A percentile compares a stretch with the other conserved stretches of the same genome.
Evolutionary conservation across 1,140 invertebrate genomes (phyloP).

Genomic region (Caenorhabditis latens): DNA sequence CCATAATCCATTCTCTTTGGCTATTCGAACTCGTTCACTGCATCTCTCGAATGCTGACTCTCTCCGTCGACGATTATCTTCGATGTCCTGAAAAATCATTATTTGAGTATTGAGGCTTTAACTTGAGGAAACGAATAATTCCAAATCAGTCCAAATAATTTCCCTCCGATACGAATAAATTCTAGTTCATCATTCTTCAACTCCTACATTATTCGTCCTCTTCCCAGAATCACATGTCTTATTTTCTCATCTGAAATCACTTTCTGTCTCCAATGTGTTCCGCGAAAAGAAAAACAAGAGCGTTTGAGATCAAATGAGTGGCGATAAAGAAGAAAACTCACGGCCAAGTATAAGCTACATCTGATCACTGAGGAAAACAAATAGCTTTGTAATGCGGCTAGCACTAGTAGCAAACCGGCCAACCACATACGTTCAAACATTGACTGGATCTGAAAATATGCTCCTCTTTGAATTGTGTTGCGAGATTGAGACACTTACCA

Average conservation of each 20-base stretch:
- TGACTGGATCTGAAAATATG: slow-evolving; percentile 69
- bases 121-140: too few relatives aligned
- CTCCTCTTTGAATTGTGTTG: neutral
- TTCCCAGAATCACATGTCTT: neutral
- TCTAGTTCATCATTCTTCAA: too few relatives aligned
- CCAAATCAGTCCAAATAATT: too few relatives aligned
- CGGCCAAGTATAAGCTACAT: slow-evolving; percentile 73
- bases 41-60: slow-evolving; percentile 60
- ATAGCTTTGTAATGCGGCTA: slow-evolving; percentile 75
- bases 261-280: neutral
- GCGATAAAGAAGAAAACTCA: slow-evolving; percentile 57
- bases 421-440: slow-evolving; percentile 76
- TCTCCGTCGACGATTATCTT: slow-evolving; percentile 53
- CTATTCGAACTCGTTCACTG: slow-evolving; percentile 70
- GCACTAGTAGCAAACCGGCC: slow-evolving; percentile 70
- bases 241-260: slow-evolving; percentile 30
- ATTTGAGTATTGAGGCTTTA: neutral
- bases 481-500: slow-evolving; percentile 52
- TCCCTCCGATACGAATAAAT: too few relatives aligned
- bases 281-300: slow-evolving; percentile 20
- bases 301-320: slow-evolving; percentile 31
- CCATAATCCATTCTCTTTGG: slow-evolving; percentile 75
- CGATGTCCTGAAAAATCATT: slow-evolving; percentile 47
- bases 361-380: slow-evolving; percentile 73
- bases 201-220: neutral